Percentiles rank a stretch among this genome's conserved stretches.
Conservation (phyloP, 2,113 vertebrate species). For the human region DNA sequence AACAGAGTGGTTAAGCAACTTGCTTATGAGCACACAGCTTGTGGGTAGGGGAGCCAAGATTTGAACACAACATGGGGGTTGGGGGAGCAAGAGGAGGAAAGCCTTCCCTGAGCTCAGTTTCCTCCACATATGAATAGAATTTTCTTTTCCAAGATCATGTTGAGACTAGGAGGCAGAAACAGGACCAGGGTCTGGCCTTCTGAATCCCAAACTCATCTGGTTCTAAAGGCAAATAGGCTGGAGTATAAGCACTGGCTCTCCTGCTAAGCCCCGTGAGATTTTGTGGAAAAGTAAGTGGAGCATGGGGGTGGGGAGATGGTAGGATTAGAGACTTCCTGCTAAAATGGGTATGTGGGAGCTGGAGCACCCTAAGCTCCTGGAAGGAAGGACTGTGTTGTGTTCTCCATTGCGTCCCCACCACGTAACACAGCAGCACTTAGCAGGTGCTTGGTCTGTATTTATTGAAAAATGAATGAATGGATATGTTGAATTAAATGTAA, state of each 20-base stretch:
- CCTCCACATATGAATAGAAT: neutral
- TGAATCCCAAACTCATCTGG: neutral
- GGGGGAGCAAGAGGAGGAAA: neutral
- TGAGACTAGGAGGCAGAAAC: neutral
- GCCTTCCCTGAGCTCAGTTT: neutral
- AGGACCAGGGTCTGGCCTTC: neutral
- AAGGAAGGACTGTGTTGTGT: neutral
- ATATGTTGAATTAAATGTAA: neutral
- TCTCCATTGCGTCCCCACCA: fast-evolving
- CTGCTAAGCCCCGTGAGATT: neutral
- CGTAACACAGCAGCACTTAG: neutral
- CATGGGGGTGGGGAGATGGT: fast-evolving
- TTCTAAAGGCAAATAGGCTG: neutral
- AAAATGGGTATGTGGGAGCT: neutral
- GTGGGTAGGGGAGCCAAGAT: neutral
- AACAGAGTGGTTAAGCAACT: neutral
- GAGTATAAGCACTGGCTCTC: neutral
- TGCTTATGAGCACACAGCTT: neutral
- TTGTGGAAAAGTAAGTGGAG: neutral
- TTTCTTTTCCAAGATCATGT: neutral
- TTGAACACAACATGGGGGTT: neutral
- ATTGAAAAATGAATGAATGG: neutral
- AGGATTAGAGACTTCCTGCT: neutral
- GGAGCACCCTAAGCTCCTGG: neutral
- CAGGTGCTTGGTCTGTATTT: neutral